phyloP scores from a whole-genome alignment of 92 coral and sea anemone genomes.

The Palythoa grandis region DNA sequence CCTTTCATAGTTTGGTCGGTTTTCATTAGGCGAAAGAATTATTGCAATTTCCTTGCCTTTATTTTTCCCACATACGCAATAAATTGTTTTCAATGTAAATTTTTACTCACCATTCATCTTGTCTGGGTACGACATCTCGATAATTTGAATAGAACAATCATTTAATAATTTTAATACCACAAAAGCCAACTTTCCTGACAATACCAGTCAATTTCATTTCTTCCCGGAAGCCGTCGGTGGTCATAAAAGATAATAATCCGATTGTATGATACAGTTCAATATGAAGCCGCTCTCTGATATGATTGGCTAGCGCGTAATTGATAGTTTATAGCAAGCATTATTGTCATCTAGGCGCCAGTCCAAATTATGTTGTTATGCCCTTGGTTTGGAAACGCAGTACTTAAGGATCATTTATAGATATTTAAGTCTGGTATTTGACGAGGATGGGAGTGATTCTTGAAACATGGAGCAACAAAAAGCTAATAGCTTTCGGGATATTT shows the following conservation, averaged over 20 bases:
- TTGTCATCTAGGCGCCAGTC: slow-evolving; percentile 37
- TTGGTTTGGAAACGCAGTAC: not conserved
- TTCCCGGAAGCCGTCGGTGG: slow-evolving; percentile 19
- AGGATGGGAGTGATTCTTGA: slow-evolving; percentile 46
- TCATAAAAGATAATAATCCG: slow-evolving; percentile 12
- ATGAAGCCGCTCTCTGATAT: slow-evolving; percentile 26
- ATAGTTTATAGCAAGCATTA: slow-evolving; percentile 17
- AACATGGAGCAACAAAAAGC: slow-evolving; percentile 42
- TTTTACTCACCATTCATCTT: not conserved
- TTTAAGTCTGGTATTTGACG: not conserved
- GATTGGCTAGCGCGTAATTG: slow-evolving; percentile 32
- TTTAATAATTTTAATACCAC: slow-evolving; percentile 38
- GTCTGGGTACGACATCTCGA: not conserved
- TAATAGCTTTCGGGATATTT: slow-evolving; percentile 34
- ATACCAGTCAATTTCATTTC: not conserved
- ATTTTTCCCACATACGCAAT: not conserved
- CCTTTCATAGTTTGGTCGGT: too few species aligned
- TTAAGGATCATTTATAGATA: not conserved
- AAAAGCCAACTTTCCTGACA: slow-evolving; percentile 24
- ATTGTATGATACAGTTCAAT: slow-evolving; percentile 9
- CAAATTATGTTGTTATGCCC: slow-evolving; percentile 24
- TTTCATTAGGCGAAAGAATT: not conserved
- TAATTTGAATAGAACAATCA: not conserved
- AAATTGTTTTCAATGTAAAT: not conserved
- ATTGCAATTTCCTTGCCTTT: not conserved